phyloP scores from a whole-genome alignment of 2,797 vertebrate species.

The Hemibagrus guttatus region DNA sequence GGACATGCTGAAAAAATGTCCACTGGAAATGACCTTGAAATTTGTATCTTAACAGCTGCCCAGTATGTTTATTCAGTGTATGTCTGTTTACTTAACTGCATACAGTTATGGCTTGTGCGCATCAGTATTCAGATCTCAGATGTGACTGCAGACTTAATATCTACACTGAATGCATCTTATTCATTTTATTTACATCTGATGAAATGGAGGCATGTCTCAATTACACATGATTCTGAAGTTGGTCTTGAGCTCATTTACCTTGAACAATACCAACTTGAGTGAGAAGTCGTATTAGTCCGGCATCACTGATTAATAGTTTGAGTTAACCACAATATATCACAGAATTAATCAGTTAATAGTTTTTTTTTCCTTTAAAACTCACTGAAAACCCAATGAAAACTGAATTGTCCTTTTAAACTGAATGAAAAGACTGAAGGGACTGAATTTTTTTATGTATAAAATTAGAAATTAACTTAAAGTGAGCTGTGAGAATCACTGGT shows the following conservation, averaged over 20 bases:
- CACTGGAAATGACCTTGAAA: slow-evolving; percentile 54
- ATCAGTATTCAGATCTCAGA: background rate
- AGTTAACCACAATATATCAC: background rate
- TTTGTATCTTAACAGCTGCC: slow-evolving; percentile 15
- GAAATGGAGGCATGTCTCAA: background rate
- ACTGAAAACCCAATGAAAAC: background rate
- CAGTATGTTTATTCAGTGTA: background rate
- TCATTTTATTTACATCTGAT: background rate
- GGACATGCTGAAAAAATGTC: slow-evolving; percentile 46
- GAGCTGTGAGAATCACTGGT: background rate
- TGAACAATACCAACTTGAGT: background rate
- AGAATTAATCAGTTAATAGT: background rate
- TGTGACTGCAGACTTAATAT: background rate
- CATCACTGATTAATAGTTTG: background rate
- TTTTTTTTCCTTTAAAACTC: background rate
- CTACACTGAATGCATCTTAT: no score
- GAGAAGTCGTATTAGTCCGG: background rate
- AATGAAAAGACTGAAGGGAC: no score
- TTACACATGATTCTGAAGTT: background rate
- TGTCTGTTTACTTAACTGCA: background rate
- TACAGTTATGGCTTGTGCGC: background rate
- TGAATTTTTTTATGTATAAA: background rate
- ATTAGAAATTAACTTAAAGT: background rate
- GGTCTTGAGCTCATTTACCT: background rate
- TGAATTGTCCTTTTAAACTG: no score